phyloP scores from a whole-genome alignment of 2,888 invertebrate species.

The Drosophila pseudotalamancana region DNA sequence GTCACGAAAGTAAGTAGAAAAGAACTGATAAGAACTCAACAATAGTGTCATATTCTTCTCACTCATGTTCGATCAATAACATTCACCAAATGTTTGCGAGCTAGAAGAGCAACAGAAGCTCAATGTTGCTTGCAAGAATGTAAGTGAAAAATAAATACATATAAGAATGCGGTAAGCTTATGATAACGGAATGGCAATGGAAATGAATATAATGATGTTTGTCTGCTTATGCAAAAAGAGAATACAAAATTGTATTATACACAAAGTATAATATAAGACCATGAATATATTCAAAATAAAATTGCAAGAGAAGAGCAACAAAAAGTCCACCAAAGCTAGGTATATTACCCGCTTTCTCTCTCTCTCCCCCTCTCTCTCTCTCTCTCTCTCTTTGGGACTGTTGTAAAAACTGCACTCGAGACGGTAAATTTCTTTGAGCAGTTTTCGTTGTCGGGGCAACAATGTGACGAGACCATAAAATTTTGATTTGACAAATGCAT shows the following conservation, averaged over 20 bases:
- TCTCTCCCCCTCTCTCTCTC: too few relatives aligned
- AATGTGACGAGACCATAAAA: conserved; percentile 77
- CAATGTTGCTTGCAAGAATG: too few relatives aligned
- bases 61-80: too few relatives aligned
- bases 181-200: too few relatives aligned
- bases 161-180: background rate
- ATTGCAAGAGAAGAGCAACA: conserved; percentile 4
- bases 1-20: too few relatives aligned
- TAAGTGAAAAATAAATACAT: too few relatives aligned
- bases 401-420: conserved; percentile 66
- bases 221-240: too few relatives aligned
- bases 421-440: conserved; percentile 45
- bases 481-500: conserved; percentile 78
- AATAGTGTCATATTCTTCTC: too few relatives aligned
- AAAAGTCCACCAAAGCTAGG: conserved; percentile 22
- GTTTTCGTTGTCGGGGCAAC: conserved; percentile 67
- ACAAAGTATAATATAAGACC: background rate
- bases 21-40: too few relatives aligned
- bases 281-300: background rate
- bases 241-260: background rate
- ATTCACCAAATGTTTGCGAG: too few relatives aligned
- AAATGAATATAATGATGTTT: background rate
- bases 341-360: conserved; percentile 37
- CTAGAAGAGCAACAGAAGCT: too few relatives aligned
- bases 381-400: conserved; percentile 17